A percentile compares a stretch with the other conserved stretches of the same genome.
phyloP scores from a whole-genome alignment of 2,797 vertebrate species.

The Lutjanus argentimaculatus region DNA sequence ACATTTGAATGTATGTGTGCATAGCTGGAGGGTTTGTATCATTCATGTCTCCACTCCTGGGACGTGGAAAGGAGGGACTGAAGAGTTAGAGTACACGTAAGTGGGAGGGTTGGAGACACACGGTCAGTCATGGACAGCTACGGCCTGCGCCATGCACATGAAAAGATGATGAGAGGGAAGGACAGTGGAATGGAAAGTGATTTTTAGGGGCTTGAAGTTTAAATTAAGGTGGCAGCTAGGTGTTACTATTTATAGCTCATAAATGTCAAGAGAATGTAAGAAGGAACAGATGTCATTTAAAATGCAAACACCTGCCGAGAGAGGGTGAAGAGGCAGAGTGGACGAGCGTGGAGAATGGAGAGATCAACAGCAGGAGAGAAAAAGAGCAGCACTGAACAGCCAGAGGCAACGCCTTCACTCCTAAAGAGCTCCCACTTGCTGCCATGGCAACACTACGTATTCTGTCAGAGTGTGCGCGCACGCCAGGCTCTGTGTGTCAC shows the following conservation, averaged over 20 bases:
- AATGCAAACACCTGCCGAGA: constrained; percentile 61
- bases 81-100: constrained; percentile 4
- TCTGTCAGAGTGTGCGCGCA: constrained; percentile 55
- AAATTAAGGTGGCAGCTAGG: constrained; percentile 29
- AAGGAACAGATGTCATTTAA: constrained; percentile 48
- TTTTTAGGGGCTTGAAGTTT: constrained; percentile 28
- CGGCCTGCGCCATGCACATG: neutral
- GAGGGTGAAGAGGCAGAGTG: constrained; percentile 38
- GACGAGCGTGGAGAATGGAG: constrained; percentile 50
- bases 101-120: constrained; percentile 15
- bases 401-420: constrained; percentile 80
- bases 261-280: constrained; percentile 35
- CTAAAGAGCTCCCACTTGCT: constrained; percentile 77
- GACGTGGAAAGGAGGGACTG: constrained; percentile 23
- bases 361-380: constrained; percentile 64
- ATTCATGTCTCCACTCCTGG: constrained; percentile 43
- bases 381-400: constrained; percentile 66
- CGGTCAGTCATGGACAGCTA: neutral
- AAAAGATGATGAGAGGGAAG: constrained; percentile 13
- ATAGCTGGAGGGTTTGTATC: constrained; percentile 39
- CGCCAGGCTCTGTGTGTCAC: constrained; percentile 49
- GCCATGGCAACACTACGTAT: constrained; percentile 81
- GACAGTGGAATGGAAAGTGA: neutral
- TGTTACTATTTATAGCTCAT: constrained; percentile 53
- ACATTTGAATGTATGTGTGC: constrained; percentile 37